Percentiles rank a stretch among this genome's conserved stretches.
Conservation (phyloP, 2,113 vertebrate species). For the Odontesthes bonariensis region DNA sequence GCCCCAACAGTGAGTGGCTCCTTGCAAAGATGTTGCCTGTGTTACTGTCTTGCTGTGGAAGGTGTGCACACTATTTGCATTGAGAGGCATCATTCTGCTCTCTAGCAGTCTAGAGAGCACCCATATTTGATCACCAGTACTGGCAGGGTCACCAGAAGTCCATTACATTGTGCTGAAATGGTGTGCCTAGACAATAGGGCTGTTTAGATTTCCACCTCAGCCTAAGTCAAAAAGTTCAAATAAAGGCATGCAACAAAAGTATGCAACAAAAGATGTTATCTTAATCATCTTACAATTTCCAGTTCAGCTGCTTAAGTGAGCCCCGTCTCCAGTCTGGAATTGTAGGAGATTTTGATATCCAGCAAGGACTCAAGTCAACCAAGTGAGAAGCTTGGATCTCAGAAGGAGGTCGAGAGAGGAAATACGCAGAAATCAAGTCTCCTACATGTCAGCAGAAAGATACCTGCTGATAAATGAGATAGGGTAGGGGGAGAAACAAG, state of each 20-base stretch:
- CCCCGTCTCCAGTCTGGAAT: slow-evolving; percentile 15
- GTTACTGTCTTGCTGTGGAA: background rate
- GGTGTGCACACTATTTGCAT: background rate
- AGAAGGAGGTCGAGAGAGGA: slow-evolving; percentile 33
- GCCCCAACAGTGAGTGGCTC: slow-evolving; percentile 30
- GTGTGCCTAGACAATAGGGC: background rate
- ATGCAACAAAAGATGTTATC: slow-evolving; percentile 21
- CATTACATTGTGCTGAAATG: slow-evolving; percentile 12
- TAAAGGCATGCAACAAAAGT: background rate
- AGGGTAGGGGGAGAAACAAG: background rate
- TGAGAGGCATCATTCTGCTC: slow-evolving; percentile 1
- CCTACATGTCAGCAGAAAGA: slow-evolving; percentile 33
- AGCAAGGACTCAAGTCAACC: slow-evolving; percentile 31
- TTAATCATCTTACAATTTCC: slow-evolving; percentile 17
- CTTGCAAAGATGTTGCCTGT: slow-evolving; percentile 8
- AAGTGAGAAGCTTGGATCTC: slow-evolving; percentile 24
- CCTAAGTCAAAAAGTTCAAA: slow-evolving; percentile 4
- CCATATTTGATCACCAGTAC: slow-evolving; percentile 9
- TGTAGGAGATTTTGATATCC: slow-evolving; percentile 17
- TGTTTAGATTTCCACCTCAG: slow-evolving; percentile 1
- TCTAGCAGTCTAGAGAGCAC: slow-evolving; percentile 3
- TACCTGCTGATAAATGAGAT: slow-evolving; percentile 39
- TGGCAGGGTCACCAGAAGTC: slow-evolving; percentile 4
- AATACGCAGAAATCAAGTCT: slow-evolving; percentile 31
- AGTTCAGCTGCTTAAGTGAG: slow-evolving; percentile 27